phyloP scores from a whole-genome alignment of 1,140 invertebrate genomes.

The Ips typographus region DNA sequence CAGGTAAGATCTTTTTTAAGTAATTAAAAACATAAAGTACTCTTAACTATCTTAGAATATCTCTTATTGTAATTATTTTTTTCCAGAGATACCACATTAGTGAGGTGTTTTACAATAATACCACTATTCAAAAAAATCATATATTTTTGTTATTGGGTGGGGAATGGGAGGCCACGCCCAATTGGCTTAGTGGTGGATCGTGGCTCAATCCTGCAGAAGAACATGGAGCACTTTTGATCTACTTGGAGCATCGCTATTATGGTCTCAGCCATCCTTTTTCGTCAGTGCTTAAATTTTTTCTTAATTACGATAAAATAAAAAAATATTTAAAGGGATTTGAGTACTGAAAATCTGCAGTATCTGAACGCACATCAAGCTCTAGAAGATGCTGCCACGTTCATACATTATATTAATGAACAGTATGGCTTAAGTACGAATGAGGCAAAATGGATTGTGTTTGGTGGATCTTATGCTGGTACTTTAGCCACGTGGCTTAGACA shows the following conservation, averaged over 20 bases:
- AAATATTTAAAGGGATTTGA: slow-evolving; percentile 63
- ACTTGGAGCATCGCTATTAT: slow-evolving; percentile 90
- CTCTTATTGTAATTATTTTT: slow-evolving; percentile 23
- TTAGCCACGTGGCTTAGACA: slow-evolving; percentile 85
- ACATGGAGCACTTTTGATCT: slow-evolving; percentile 79
- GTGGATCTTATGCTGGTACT: slow-evolving; percentile 90
- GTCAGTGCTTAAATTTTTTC: slow-evolving; percentile 15
- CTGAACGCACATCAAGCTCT: slow-evolving; percentile 87
- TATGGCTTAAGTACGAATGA: slow-evolving; percentile 59
- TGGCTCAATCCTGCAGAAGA: slow-evolving; percentile 82
- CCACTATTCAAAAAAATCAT: slow-evolving; percentile 54
- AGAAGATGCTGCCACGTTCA: slow-evolving; percentile 85
- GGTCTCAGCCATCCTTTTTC: slow-evolving; percentile 78
- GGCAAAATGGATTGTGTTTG: slow-evolving; percentile 89
- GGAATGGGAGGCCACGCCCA: slow-evolving; percentile 65
- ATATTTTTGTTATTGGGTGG: slow-evolving; percentile 88
- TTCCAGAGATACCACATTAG: slow-evolving; percentile 79
- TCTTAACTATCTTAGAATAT: not conserved
- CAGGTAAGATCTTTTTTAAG: slow-evolving; percentile 58
- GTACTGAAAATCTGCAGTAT: slow-evolving; percentile 74
- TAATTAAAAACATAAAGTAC: not conserved
- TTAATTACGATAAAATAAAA: slow-evolving; percentile 7
- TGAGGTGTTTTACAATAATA: slow-evolving; percentile 64
- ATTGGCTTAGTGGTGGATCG: slow-evolving; percentile 82
- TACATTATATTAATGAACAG: slow-evolving; percentile 65